phyloP scores from a whole-genome alignment of 2,797 vertebrate genomes.

The Mus caroli region DNA sequence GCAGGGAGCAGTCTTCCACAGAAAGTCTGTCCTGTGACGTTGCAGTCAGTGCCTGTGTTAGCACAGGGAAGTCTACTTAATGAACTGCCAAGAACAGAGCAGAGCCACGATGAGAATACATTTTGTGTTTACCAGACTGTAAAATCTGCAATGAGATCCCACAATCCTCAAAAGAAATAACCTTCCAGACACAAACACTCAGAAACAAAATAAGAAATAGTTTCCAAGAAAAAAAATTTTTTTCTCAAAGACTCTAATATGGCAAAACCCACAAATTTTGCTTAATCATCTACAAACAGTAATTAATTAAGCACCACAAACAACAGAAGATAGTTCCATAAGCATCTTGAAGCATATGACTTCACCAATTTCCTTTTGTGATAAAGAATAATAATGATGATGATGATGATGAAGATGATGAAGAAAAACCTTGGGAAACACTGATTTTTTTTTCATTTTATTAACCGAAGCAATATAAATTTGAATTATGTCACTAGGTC shows the following conservation, averaged over 20 bases:
- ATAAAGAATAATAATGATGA: conserved; percentile 74
- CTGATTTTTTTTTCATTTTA: conserved; percentile 88
- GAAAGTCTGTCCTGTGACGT: conserved; percentile 13
- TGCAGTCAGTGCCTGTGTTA: conserved; percentile 18
- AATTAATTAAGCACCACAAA: conserved; percentile 81
- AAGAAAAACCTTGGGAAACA: conserved; percentile 84
- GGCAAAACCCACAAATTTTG: conserved; percentile 78
- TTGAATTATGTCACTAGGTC: conserved; percentile 88
- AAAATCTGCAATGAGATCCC: conserved; percentile 76
- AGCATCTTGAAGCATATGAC: conserved; percentile 74
- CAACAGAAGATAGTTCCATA: conserved; percentile 75
- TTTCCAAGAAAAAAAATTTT: conserved; percentile 53
- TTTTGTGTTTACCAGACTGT: conserved; percentile 78
- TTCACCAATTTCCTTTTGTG: conserved; percentile 81
- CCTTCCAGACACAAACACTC: conserved; percentile 70
- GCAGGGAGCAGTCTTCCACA: neutral
- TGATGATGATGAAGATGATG: conserved; percentile 79
- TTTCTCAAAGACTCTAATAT: conserved; percentile 64
- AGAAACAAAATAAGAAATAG: conserved; percentile 66
- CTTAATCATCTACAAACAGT: conserved; percentile 78
- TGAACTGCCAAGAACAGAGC: conserved; percentile 54
- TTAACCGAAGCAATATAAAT: conserved; percentile 87
- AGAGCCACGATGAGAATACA: conserved; percentile 73
- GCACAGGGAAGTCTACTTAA: conserved; percentile 71
- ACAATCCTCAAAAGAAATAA: conserved; percentile 82